Conservation (phyloP, 2,113 vertebrate species). For the Trachemys scripta region DNA sequence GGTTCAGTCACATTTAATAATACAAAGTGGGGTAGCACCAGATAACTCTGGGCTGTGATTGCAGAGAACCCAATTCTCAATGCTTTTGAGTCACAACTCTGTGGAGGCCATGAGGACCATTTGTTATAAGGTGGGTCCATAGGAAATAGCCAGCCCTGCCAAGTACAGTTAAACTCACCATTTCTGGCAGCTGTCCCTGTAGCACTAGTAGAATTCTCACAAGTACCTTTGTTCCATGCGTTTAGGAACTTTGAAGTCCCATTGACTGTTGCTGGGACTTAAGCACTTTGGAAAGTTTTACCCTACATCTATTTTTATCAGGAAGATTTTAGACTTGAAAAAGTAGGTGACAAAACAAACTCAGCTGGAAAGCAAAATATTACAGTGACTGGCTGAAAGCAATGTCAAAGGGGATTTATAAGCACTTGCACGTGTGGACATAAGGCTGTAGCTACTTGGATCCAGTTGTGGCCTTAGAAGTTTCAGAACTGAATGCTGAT, state of each 20-base stretch:
- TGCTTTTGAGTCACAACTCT: conserved; percentile 12
- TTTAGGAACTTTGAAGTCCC: conserved; percentile 64
- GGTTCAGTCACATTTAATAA: not conserved
- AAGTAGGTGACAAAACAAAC: not conserved
- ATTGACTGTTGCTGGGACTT: conserved; percentile 43
- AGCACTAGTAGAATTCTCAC: conserved; percentile 25
- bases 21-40: conserved; percentile 46
- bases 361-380: not conserved
- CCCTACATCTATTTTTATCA: conserved; percentile 19
- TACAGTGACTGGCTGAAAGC: not conserved
- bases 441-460: not conserved
- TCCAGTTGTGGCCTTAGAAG: not conserved
- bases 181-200: not conserved
- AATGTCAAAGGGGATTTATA: not conserved
- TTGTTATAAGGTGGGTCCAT: not conserved
- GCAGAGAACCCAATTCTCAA: conserved; percentile 26
- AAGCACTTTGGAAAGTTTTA: conserved; percentile 66
- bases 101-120: not conserved
- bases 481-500: not conserved
- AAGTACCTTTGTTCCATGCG: not conserved
- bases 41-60: not conserved
- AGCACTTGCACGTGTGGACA: not conserved
- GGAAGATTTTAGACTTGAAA: conserved; percentile 33
- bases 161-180: not conserved
- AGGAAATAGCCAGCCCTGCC: not conserved